phyloP scores from a whole-genome alignment of 2,888 invertebrate species.

The Zygaena filipendulae region DNA sequence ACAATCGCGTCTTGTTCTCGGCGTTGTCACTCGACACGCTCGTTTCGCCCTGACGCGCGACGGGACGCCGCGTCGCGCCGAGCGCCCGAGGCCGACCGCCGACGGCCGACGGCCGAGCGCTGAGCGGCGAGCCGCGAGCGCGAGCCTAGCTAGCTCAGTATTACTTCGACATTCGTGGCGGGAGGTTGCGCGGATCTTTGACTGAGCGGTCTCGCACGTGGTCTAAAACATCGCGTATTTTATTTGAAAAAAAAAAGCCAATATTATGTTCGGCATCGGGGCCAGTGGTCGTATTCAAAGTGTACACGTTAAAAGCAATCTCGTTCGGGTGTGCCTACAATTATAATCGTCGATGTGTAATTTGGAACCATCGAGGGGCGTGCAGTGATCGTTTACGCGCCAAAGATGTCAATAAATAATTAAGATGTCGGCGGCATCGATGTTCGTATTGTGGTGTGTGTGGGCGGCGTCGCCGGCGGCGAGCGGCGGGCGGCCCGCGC shows the following conservation, averaged over 20 bases:
- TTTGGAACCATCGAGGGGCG: conserved; percentile 13
- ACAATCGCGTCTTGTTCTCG: background rate
- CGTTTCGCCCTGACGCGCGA: background rate
- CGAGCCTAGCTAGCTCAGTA: conserved; percentile 8
- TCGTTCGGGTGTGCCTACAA: conserved; percentile 14
- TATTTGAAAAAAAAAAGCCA: too few species aligned
- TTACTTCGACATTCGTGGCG: conserved; percentile 21
- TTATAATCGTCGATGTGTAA: conserved; percentile 22
- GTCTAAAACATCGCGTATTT: conserved; percentile 10
- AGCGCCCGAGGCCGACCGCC: conserved; percentile 34
- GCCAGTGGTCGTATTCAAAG: too few species aligned
- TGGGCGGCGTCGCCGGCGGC: conserved; percentile 21
- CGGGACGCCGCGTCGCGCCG: conserved; percentile 1
- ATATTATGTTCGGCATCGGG: too few species aligned
- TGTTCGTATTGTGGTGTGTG: conserved; percentile 18
- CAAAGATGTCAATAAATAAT: too few species aligned
- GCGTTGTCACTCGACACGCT: background rate
- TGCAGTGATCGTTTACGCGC: conserved; percentile 17
- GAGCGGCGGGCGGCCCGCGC: conserved; percentile 30
- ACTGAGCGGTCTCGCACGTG: conserved; percentile 30
- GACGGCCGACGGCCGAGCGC: conserved; percentile 65
- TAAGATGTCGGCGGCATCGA: conserved; percentile 20
- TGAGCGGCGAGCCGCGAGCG: conserved; percentile 33
- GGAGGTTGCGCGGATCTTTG: conserved; percentile 23
- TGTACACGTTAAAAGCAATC: too few species aligned